A percentile compares a stretch with the other conserved stretches of the same genome.
Evolutionary conservation across 1,140 invertebrate species (phyloP).

Genomic region (Helicoverpa armigera): DNA sequence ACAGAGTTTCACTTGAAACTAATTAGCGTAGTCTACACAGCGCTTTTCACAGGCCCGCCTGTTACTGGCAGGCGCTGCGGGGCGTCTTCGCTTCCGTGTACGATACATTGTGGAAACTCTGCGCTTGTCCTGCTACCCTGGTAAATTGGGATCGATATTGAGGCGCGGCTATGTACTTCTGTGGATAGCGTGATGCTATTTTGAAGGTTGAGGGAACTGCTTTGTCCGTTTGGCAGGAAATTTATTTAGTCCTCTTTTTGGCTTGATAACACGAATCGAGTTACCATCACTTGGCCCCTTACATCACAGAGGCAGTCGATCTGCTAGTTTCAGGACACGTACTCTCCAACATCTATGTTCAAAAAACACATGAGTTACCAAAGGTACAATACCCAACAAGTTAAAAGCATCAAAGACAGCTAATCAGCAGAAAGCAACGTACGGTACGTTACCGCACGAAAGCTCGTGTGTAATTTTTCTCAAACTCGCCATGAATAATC

Average conservation of each 20-base stretch:
- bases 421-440: constrained; percentile 64
- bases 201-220: constrained; percentile 14
- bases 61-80: constrained; percentile 54
- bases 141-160: constrained; percentile 49
- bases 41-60: constrained; percentile 50
- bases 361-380: not conserved
- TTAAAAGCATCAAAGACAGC: constrained; percentile 39
- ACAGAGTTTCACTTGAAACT: constrained; percentile 53
- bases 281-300: too few species aligned
- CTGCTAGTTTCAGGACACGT: too few species aligned
- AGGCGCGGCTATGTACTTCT: constrained; percentile 44
- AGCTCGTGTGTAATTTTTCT: constrained; percentile 79
- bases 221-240: not conserved
- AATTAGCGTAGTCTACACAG: constrained; percentile 57
- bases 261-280: too few species aligned
- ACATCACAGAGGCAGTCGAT: too few species aligned
- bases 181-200: constrained; percentile 49
- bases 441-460: constrained; percentile 60
- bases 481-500: constrained; percentile 82
- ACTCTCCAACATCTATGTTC: not conserved
- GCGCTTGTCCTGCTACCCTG: constrained; percentile 48
- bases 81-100: constrained; percentile 49
- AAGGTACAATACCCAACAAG: not conserved
- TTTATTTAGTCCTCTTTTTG: not conserved
- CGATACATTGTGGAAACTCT: constrained; percentile 50